These are phyloP conservation scores for Carterocephalus palaemon DNA, from an alignment of 2,888 invertebrate species.

Conservation along the genomic window DNA sequence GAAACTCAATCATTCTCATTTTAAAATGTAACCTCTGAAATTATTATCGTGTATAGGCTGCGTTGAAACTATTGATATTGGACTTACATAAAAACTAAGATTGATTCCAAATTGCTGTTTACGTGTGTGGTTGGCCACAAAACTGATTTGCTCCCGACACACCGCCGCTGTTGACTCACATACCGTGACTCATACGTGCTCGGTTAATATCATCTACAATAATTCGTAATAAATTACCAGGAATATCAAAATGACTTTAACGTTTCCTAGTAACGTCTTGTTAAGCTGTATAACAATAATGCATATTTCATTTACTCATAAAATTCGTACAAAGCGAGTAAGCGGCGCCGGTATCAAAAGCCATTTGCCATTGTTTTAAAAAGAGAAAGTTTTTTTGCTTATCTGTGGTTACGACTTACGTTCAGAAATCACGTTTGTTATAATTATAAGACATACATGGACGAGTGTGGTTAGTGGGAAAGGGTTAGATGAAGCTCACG, in stretches of 20 bases:
- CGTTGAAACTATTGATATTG: conserved; percentile 41
- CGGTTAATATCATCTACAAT: conserved; percentile 41
- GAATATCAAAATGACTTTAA: conserved; percentile 53
- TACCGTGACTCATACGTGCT: conserved; percentile 56
- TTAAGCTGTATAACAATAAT: conserved; percentile 11
- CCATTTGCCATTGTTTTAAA: conserved; percentile 21
- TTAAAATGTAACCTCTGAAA: conserved; percentile 33
- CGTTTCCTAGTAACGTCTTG: conserved; percentile 37
- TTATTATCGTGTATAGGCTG: conserved; percentile 26
- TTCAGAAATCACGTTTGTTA: conserved; percentile 44
- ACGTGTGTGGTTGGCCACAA: conserved; percentile 61
- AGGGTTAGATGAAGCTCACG: no score
- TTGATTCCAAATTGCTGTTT: conserved; percentile 63
- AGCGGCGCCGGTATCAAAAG: conserved; percentile 16
- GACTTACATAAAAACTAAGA: conserved; percentile 48
- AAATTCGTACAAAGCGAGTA: conserved; percentile 18
- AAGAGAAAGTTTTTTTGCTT: conserved; percentile 20
- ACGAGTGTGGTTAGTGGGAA: conserved; percentile 47
- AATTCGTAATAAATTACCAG: conserved; percentile 62
- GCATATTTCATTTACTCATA: background rate
- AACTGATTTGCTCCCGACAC: conserved; percentile 39
- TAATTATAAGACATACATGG: conserved; percentile 44
- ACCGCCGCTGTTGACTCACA: conserved; percentile 38
- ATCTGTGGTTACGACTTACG: conserved; percentile 16
- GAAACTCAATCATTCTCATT: no score